Percentiles rank a stretch among this genome's conserved stretches.
These are phyloP conservation scores for Catostylus mosaicus DNA, from an alignment of 30 jellyfish, hydroid and myxozoan species.

Conservation along the genomic window DNA sequence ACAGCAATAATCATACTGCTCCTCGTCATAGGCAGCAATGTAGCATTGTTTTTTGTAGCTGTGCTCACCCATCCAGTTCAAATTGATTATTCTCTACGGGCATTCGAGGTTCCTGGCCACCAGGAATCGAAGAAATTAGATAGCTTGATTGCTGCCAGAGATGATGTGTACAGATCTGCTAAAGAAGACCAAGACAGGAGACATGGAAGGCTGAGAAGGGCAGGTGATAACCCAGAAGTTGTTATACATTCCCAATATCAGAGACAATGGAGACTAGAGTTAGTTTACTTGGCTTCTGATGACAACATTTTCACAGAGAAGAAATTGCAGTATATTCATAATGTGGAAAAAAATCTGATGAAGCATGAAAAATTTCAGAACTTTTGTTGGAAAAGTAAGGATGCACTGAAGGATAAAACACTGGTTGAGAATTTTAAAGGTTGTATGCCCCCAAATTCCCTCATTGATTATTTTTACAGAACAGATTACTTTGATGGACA, in stretches of 20 bases:
- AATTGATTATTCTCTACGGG: slow-evolving; percentile 68
- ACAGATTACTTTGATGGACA: slow-evolving; percentile 72
- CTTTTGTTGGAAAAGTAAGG: slow-evolving; percentile 66
- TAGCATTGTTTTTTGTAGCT: slow-evolving; percentile 64
- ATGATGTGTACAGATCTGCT: slow-evolving; percentile 34
- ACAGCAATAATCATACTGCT: slow-evolving; percentile 47
- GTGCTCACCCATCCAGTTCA: slow-evolving; percentile 69
- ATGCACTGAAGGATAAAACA: slow-evolving; percentile 36
- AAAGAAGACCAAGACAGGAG: slow-evolving; percentile 31
- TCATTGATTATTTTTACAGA: slow-evolving; percentile 54
- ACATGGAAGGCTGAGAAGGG: not conserved
- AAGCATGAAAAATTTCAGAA: slow-evolving; percentile 46
- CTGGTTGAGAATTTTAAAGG: slow-evolving; percentile 38
- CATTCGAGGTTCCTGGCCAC: slow-evolving; percentile 74
- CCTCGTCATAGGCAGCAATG: slow-evolving; percentile 47
- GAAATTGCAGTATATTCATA: slow-evolving; percentile 56
- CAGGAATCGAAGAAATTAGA: slow-evolving; percentile 51
- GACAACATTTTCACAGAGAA: slow-evolving; percentile 62
- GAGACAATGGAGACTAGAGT: slow-evolving; percentile 69
- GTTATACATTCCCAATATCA: slow-evolving; percentile 40
- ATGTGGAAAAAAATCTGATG: slow-evolving; percentile 53
- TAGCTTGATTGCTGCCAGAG: slow-evolving; percentile 61
- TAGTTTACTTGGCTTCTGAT: slow-evolving; percentile 64
- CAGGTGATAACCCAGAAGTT: slow-evolving; percentile 52
- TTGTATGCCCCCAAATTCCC: slow-evolving; percentile 79